Base-by-base conservation (phyloP, 2,113 vertebrate genomes). In the Pseudorectes ferrugineus region DNA sequence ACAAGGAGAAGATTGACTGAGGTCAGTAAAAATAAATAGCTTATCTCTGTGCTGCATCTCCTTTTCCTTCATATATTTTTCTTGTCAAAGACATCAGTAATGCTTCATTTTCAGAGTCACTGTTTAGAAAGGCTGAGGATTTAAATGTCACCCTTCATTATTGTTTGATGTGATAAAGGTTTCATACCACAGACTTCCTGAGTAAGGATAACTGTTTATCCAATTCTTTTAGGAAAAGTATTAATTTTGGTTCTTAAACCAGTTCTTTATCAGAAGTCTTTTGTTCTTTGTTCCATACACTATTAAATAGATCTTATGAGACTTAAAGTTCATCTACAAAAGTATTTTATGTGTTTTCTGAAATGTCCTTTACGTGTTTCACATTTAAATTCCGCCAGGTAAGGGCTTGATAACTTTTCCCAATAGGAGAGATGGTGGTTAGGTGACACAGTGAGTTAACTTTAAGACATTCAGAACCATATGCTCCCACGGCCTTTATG, bases 381-480 rank as follows among this genome's bases (percentile, higher is more conserved):
- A 97, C 48, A 96, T 95, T 97, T 96, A 85, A 97, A 95, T 96
- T 94, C 54, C 63, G 21, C 90, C 61, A 95, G 86, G 82, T 92
- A 87, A 85, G 63, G n/a, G 52, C 57, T 66, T 52, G 84, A 43
- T 88, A 91, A 88, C 29, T 96, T 97, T 93, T 93, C 58, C 40
- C 81, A 71, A 6, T 31, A 95, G 79, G 67, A 95, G 61, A 16
- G 4, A n/a, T 14, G 67, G 28, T 92, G 73, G 54, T 85, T 83
- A 93, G 43, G 79, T 95, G 93, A 97, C 92, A 96, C 20, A 95
- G 51, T 92, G 79, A 96, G 95, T 97, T 95, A 97, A 82, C 86
- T 87, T 93, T 54, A 86, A 95, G 59, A 16, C 33, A 72, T 79
- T 94, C 83, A 92, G 52, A 79, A 63, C 58, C 46, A 55, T 36